These are phyloP conservation scores for Helostoma temminkii DNA, from an alignment of 2,797 vertebrate species.

Conservation along the genomic window DNA sequence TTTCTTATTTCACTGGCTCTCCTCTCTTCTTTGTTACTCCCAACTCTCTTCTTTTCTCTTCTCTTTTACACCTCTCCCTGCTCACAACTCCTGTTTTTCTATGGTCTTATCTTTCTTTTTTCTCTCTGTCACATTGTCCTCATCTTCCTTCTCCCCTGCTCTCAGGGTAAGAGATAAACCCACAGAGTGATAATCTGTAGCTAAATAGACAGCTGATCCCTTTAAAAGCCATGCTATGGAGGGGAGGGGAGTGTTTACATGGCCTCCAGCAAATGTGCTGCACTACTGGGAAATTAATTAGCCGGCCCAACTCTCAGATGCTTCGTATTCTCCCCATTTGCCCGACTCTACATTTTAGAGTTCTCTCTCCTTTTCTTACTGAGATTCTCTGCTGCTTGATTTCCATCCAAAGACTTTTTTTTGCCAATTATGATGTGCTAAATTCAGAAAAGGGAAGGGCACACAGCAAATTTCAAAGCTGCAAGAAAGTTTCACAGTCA, in stretches of 20 bases:
- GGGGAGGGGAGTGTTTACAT: slow-evolving; percentile 68
- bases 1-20: neutral
- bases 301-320: slow-evolving; percentile 43
- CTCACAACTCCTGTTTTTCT: neutral
- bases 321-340: slow-evolving; percentile 6
- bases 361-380: neutral
- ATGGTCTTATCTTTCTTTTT: neutral
- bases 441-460: slow-evolving; percentile 10
- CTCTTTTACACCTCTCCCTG: too few species aligned
- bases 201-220: slow-evolving; percentile 72
- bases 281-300: slow-evolving; percentile 72
- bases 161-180: slow-evolving; percentile 55
- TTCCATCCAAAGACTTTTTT: neutral
- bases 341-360: neutral
- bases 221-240: slow-evolving; percentile 52
- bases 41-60: neutral
- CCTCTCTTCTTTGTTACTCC: neutral
- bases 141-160: slow-evolving; percentile 21
- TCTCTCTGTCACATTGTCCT: slow-evolving; percentile 11
- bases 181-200: slow-evolving; percentile 66
- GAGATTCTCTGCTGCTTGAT: neutral
- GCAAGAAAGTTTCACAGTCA: neutral
- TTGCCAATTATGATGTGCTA: neutral
- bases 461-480: slow-evolving; percentile 30
- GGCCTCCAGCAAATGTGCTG: slow-evolving; percentile 60